Conservation (phyloP, 1,140 invertebrate genomes). For the Calephelis virginiensis region DNA sequence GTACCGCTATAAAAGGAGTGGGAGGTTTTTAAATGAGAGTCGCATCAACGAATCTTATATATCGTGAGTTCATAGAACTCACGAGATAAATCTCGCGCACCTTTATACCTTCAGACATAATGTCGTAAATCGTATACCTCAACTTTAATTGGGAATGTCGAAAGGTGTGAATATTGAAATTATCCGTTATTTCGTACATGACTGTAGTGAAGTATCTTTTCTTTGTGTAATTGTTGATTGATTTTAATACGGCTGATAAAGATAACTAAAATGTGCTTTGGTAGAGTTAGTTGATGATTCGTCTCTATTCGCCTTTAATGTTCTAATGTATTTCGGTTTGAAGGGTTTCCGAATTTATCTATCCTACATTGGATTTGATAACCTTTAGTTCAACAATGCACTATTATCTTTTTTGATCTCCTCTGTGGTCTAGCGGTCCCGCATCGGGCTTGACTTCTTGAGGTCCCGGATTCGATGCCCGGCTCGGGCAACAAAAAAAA, state of each 20-base stretch:
- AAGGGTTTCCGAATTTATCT: no score
- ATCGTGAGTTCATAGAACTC: constrained; percentile 38
- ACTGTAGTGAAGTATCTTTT: neutral
- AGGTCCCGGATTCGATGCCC: no score
- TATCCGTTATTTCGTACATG: constrained; percentile 19
- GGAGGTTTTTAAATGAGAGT: constrained; percentile 42
- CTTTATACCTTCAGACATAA: constrained; percentile 4
- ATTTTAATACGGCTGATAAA: neutral
- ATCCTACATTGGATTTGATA: no score
- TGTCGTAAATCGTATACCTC: neutral
- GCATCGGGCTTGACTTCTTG: no score
- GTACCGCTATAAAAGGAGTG: constrained; percentile 43
- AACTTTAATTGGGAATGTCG: constrained; percentile 10
- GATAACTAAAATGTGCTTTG: neutral
- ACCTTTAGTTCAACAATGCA: no score
- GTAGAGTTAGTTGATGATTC: no score
- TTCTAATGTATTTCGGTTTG: no score
- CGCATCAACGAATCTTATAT: constrained; percentile 41
- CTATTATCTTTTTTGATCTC: no score
- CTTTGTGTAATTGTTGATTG: neutral
- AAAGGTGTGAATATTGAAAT: constrained; percentile 19
- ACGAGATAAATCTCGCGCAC: constrained; percentile 18
- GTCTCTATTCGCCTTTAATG: no score
- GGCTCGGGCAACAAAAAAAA: no score
- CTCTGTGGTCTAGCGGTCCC: no score